Conservation (phyloP, 2,888 invertebrate species). For the Scaeva pyrastri region DNA sequence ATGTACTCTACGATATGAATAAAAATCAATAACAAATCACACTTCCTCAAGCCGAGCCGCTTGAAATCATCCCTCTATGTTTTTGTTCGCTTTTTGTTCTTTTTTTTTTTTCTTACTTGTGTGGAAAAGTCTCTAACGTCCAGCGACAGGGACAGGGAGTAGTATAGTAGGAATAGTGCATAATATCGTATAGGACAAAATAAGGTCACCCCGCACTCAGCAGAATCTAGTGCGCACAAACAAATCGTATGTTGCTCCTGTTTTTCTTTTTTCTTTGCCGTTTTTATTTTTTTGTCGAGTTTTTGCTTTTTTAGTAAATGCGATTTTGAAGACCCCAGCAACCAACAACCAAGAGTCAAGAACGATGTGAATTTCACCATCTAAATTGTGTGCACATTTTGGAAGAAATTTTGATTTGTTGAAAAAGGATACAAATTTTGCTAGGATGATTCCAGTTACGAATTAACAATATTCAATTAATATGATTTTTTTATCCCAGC, state of each 20-base stretch:
- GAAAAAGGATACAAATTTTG: neutral
- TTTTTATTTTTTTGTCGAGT: no score
- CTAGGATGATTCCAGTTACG: no score
- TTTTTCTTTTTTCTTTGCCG: constrained; percentile 6
- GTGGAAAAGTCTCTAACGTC: constrained; percentile 21
- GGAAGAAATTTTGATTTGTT: neutral
- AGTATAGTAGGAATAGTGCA: constrained; percentile 32
- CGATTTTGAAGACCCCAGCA: constrained; percentile 18
- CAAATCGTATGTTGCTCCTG: constrained; percentile 57
- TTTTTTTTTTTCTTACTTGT: neutral
- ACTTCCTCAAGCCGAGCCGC: constrained; percentile 53
- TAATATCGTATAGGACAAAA: constrained; percentile 52
- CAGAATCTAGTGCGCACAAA: constrained; percentile 70
- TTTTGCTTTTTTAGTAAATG: neutral
- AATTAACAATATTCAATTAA: no score
- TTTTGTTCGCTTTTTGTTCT: neutral
- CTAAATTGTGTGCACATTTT: neutral
- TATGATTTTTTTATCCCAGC: no score
- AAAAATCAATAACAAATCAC: constrained; percentile 65
- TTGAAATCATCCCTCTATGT: constrained; percentile 42
- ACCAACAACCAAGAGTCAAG: constrained; percentile 7
- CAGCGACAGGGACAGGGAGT: constrained; percentile 23
- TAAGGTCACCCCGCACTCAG: constrained; percentile 62
- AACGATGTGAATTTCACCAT: constrained; percentile 27
- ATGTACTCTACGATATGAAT: neutral